phyloP scores from a whole-genome alignment of 2,113 vertebrate species.

The Sprattus sprattus region DNA sequence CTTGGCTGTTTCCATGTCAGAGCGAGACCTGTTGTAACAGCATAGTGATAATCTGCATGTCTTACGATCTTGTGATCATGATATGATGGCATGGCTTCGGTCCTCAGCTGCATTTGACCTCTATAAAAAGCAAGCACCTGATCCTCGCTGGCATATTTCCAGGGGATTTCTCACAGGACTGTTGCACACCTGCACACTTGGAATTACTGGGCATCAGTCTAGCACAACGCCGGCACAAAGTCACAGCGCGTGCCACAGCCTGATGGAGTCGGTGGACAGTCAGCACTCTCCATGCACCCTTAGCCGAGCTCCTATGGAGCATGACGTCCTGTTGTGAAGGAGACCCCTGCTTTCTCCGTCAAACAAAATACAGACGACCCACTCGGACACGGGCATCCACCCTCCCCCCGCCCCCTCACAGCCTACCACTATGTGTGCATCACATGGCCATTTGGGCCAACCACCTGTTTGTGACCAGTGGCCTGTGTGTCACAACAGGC shows the following conservation, averaged over 20 bases:
- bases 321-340: neutral
- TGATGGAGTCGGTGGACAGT: neutral
- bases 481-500: neutral
- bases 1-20: too few species aligned
- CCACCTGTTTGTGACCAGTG: constrained; percentile 19
- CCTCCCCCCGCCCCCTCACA: neutral
- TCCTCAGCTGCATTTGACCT: neutral
- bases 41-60: too few species aligned
- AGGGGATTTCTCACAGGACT: neutral
- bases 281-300: neutral
- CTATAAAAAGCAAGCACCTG: neutral
- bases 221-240: neutral
- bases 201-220: neutral
- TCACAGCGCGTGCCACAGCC: neutral
- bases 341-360: neutral
- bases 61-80: neutral
- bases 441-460: neutral
- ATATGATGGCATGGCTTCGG: neutral
- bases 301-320: neutral
- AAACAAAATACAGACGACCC: neutral
- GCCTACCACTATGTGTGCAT: neutral
- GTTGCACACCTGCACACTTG: neutral
- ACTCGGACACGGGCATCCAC: neutral
- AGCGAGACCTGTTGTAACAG: too few species aligned
- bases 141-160: neutral